phyloP scores from a whole-genome alignment of 2,888 invertebrate genomes.

The Apoderus coryli region DNA sequence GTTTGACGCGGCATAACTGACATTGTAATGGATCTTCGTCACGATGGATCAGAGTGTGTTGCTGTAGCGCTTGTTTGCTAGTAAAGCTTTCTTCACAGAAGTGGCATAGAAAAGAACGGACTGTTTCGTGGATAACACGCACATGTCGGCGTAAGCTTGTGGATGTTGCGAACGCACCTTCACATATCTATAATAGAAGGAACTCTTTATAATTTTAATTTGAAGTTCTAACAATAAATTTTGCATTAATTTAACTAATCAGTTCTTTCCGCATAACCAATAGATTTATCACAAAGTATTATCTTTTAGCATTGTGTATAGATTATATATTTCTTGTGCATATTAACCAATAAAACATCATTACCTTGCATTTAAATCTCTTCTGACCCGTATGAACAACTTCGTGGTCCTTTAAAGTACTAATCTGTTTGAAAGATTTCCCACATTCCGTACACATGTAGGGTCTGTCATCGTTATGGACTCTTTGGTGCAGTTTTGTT shows the following conservation, averaged over 20 bases:
- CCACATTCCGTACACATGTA: constrained; percentile 19
- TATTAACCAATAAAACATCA: constrained; percentile 3
- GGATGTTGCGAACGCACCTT: constrained; percentile 18
- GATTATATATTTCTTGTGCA: not conserved
- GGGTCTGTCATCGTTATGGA: constrained; percentile 18
- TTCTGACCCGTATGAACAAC: constrained; percentile 19
- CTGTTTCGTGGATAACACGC: constrained; percentile 18
- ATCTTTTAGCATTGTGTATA: no score
- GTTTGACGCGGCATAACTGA: constrained; percentile 14
- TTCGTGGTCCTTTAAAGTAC: constrained; percentile 18
- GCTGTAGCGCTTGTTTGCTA: constrained; percentile 17
- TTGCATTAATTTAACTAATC: not conserved
- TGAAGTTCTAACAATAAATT: no score
- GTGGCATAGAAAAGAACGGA: constrained; percentile 16
- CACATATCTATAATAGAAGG: constrained; percentile 16
- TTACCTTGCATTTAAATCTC: constrained; percentile 19
- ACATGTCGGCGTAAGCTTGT: constrained; percentile 17
- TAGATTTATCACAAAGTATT: constrained; percentile 1
- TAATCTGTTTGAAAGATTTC: constrained; percentile 17
- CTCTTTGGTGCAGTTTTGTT: constrained; percentile 17
- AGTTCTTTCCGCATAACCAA: constrained; percentile 3
- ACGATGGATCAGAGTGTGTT: constrained; percentile 16
- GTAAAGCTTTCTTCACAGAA: constrained; percentile 16
- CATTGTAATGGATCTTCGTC: constrained; percentile 16
- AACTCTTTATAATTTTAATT: no score